These are phyloP conservation scores for Drosophila varians DNA, from an alignment of 1,140 invertebrate species.

Conservation along the genomic window DNA sequence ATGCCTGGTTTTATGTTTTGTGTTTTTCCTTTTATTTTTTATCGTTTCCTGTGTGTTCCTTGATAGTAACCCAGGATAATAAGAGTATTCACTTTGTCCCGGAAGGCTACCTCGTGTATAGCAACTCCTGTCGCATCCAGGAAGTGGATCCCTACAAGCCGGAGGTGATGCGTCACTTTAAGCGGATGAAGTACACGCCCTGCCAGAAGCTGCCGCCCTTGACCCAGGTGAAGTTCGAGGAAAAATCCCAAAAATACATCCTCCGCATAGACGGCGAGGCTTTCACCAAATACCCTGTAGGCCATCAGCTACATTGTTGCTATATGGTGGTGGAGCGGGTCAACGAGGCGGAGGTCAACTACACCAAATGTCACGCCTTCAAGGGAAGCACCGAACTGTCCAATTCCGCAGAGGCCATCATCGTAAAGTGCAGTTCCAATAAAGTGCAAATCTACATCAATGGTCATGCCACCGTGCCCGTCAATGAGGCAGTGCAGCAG, in stretches of 20 bases:
- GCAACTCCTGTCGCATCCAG: conserved; percentile 88
- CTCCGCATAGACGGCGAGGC: conserved; percentile 64
- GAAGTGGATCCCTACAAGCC: conserved; percentile 88
- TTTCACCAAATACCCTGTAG: conserved; percentile 66
- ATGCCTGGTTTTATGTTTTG: conserved; percentile 4
- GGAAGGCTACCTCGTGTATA: conserved; percentile 87
- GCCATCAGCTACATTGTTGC: conserved; percentile 84
- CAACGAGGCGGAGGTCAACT: conserved; percentile 44
- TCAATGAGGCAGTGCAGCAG: conserved; percentile 48
- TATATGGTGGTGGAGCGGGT: conserved; percentile 84
- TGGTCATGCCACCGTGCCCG: conserved; percentile 72
- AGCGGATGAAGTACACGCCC: conserved; percentile 85
- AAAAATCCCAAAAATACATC: conserved; percentile 51
- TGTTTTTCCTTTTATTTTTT: background rate
- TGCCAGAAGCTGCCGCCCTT: conserved; percentile 85
- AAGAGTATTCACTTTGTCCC: conserved; percentile 39
- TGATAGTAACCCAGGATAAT: background rate
- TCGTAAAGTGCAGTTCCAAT: conserved; percentile 83
- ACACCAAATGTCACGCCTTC: conserved; percentile 80
- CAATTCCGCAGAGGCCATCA: conserved; percentile 84
- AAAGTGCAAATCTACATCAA: conserved; percentile 72
- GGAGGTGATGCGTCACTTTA: conserved; percentile 87
- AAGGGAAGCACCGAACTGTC: conserved; percentile 66
- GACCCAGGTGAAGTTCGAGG: conserved; percentile 83
- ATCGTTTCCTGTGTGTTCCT: background rate